These are phyloP conservation scores for Reticulitermes speratus DNA, from an alignment of 1,140 invertebrate species.

Conservation along the genomic window DNA sequence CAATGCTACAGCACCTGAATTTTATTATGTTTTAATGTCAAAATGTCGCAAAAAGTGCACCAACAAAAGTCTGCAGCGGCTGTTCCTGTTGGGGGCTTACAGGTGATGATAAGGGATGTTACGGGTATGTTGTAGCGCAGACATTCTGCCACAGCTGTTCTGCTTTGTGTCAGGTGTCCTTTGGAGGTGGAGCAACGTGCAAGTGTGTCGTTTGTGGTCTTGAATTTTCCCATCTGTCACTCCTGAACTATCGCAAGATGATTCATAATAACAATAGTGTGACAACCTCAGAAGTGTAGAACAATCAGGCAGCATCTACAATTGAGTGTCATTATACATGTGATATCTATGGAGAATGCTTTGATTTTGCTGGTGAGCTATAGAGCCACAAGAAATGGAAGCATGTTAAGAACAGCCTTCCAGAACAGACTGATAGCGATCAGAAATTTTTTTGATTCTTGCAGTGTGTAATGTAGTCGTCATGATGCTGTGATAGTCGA, in stretches of 20 bases:
- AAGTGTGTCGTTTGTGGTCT: slow-evolving; percentile 80
- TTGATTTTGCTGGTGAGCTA: slow-evolving; percentile 55
- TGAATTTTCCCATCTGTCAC: slow-evolving; percentile 74
- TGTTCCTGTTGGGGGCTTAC: too few relatives aligned
- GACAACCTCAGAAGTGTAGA: slow-evolving; percentile 48
- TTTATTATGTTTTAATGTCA: slow-evolving; percentile 58
- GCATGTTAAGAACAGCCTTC: slow-evolving; percentile 35
- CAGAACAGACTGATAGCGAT: slow-evolving; percentile 25
- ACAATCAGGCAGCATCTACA: neutral
- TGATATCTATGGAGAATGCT: too few relatives aligned
- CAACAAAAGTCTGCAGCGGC: too few relatives aligned
- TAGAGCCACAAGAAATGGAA: slow-evolving; percentile 45
- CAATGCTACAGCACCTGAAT: slow-evolving; percentile 48
- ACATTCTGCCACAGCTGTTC: too few relatives aligned
- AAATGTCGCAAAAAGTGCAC: slow-evolving; percentile 53
- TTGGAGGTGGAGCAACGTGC: too few relatives aligned
- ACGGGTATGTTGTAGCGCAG: too few relatives aligned
- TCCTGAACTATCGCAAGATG: slow-evolving; percentile 78
- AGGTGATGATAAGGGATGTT: too few relatives aligned
- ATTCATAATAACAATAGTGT: slow-evolving; percentile 60
- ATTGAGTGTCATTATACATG: too few relatives aligned
- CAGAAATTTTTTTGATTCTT: slow-evolving; percentile 49
- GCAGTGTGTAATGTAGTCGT: slow-evolving; percentile 46
- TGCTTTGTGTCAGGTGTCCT: too few relatives aligned
- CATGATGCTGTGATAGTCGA: slow-evolving; percentile 45